Conservation (phyloP, 2,113 vertebrate species). For the Jaculus jaculus region DNA sequence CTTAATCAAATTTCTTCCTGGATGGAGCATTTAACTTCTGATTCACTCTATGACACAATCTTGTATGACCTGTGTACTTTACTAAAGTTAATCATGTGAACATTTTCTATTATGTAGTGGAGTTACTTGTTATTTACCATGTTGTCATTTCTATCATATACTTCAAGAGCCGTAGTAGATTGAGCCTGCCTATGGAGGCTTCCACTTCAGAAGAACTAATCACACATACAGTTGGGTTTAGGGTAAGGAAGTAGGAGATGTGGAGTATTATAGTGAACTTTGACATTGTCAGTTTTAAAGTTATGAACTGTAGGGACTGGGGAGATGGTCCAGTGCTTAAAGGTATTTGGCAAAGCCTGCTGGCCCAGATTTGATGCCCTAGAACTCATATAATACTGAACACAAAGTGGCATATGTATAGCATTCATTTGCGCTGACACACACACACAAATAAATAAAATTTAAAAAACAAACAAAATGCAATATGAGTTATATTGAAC, state of each 20-base stretch:
- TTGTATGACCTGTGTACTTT: conserved; percentile 7
- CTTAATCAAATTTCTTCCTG: conserved; percentile 40
- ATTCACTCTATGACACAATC: conserved; percentile 14
- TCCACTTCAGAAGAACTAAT: conserved; percentile 26
- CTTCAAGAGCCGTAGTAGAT: background rate
- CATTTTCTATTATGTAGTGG: background rate
- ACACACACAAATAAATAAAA: too few species aligned
- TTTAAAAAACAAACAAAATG: too few species aligned
- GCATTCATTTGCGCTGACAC: too few species aligned
- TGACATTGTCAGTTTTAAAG: background rate
- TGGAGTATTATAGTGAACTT: background rate
- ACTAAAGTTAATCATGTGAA: background rate
- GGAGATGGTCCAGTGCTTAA: too few species aligned
- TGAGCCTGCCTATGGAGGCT: background rate
- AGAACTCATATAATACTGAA: too few species aligned
- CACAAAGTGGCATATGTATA: too few species aligned
- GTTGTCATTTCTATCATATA: conserved; percentile 3
- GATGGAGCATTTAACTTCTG: background rate
- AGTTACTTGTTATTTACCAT: conserved; percentile 60
- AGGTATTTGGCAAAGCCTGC: too few species aligned
- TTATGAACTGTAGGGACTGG: background rate
- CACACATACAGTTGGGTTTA: background rate
- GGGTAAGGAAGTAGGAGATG: background rate
- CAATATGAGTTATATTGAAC: background rate
- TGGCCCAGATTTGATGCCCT: too few species aligned